A percentile compares a stretch with the other conserved stretches of the same genome.
These are phyloP conservation scores for Oryzias javanicus DNA, from an alignment of 2,113 vertebrate genomes.

Conservation along the genomic window DNA sequence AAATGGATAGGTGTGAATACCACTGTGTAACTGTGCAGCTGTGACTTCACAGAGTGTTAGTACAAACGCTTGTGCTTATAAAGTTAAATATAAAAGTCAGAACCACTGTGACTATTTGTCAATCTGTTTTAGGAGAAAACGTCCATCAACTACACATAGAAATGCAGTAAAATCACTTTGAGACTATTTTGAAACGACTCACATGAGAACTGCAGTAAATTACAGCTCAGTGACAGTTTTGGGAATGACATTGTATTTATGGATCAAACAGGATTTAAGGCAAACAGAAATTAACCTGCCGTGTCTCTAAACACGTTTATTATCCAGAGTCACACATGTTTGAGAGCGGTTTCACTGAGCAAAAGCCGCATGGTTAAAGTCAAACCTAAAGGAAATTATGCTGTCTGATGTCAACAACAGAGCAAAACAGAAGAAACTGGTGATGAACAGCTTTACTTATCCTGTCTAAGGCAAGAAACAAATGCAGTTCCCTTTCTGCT, in stretches of 20 bases:
- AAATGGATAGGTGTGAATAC: neutral
- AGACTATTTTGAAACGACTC: neutral
- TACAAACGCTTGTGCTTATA: neutral
- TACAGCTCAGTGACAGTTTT: constrained; percentile 1
- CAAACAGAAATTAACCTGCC: constrained; percentile 31
- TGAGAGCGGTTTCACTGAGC: constrained; percentile 7
- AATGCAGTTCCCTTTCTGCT: neutral
- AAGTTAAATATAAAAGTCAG: neutral
- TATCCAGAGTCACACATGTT: constrained; percentile 12
- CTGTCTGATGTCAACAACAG: neutral
- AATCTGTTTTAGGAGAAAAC: neutral
- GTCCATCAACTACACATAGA: neutral
- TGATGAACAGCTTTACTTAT: neutral
- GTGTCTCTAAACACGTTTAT: constrained; percentile 12
- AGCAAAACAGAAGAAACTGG: neutral
- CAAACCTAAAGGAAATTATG: neutral
- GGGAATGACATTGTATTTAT: constrained; percentile 15
- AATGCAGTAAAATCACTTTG: neutral
- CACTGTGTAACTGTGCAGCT: neutral
- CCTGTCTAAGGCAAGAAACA: neutral
- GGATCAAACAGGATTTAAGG: constrained; percentile 25
- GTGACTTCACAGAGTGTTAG: constrained; percentile 7
- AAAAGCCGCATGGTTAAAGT: constrained; percentile 5
- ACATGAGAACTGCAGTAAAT: constrained; percentile 3
- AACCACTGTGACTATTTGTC: neutral